Conservation (phyloP, 2,797 vertebrate species). For the Capromys pilorides region DNA sequence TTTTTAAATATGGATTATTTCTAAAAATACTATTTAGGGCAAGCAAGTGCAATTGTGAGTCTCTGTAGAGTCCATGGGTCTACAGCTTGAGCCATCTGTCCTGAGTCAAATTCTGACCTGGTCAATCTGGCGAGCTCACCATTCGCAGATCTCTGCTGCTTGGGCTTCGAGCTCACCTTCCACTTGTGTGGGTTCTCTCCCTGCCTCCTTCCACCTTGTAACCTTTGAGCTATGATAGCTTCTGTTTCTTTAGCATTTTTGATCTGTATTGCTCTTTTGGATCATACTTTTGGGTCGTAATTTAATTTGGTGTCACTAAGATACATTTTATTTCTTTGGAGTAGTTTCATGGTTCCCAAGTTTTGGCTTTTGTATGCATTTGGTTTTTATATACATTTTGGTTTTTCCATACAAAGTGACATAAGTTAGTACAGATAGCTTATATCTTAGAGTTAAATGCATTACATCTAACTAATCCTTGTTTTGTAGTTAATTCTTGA, state of each 20-base stretch:
- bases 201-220: neutral
- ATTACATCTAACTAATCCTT: neutral
- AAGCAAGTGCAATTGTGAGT: neutral
- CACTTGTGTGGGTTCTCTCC: neutral
- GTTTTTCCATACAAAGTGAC: neutral
- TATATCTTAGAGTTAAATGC: neutral
- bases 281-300: neutral
- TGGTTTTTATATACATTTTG: neutral
- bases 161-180: neutral
- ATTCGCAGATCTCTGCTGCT: neutral
- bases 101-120: conserved; percentile 1
- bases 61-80: neutral
- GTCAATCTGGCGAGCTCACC: neutral
- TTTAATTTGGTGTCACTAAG: neutral
- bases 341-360: neutral
- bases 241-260: neutral
- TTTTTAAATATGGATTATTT: neutral
- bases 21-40: neutral
- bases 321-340: neutral
- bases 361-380: neutral
- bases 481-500: conserved; percentile 13
- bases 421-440: neutral
- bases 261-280: neutral
- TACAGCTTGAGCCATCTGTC: neutral
- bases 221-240: neutral